phyloP scores from a whole-genome alignment of 2,888 invertebrate genomes.

The Sinodicranocentrus sp. region DNA sequence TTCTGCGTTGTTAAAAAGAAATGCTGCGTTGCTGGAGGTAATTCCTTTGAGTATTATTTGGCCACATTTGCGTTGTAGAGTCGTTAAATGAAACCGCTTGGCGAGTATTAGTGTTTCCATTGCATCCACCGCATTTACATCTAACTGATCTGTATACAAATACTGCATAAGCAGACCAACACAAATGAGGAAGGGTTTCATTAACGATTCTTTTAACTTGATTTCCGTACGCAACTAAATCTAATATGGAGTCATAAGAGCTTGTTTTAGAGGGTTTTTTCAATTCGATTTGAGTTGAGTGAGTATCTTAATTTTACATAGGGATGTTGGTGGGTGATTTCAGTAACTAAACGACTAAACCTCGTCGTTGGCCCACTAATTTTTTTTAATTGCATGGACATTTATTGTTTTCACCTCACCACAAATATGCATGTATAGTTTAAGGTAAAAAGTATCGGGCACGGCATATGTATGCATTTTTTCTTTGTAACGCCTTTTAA shows the following conservation, averaged over 20 bases:
- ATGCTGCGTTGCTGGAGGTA: not conserved
- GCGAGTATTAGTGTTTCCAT: slow-evolving; percentile 28
- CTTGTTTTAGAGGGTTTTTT: too few relatives aligned
- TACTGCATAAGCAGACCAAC: not conserved
- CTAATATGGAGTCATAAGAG: too few relatives aligned
- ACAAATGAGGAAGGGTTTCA: not conserved
- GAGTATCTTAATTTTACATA: too few relatives aligned
- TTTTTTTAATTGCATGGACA: too few relatives aligned
- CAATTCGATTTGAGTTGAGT: too few relatives aligned
- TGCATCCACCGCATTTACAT: slow-evolving; percentile 29
- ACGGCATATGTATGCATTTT: too few relatives aligned
- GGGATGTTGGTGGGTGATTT: too few relatives aligned
- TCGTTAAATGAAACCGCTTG: slow-evolving; percentile 7
- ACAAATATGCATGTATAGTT: slow-evolving; percentile 2
- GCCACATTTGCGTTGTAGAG: slow-evolving; percentile 28
- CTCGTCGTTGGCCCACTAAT: too few relatives aligned
- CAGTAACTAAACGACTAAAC: too few relatives aligned
- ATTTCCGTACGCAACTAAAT: too few relatives aligned
- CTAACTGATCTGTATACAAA: slow-evolving; percentile 43
- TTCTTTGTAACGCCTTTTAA: too few relatives aligned
- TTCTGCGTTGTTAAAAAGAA: slow-evolving; percentile 25
- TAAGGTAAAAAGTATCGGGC: not conserved
- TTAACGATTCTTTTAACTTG: not conserved
- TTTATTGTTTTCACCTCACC: too few relatives aligned
- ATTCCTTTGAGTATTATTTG: slow-evolving; percentile 29